Evolutionary conservation across 1,140 invertebrate genomes (phyloP).

Genomic region (Zaprionus davidi): DNA sequence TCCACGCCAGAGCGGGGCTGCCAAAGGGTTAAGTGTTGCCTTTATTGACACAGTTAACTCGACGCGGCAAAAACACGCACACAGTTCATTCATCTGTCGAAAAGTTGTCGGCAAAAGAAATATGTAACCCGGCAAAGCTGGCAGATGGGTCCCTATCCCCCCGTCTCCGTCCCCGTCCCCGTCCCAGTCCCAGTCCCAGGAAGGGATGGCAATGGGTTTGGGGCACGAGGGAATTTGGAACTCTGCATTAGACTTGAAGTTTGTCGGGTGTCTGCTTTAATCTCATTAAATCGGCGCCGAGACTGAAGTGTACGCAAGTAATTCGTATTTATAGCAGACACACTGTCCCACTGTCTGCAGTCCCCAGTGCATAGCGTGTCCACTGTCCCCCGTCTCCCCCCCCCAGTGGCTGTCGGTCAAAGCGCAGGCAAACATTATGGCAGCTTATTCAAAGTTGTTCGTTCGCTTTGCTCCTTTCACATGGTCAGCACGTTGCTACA

Average conservation of each 20-base stretch:
- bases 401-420: not conserved
- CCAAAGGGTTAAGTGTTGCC: slow-evolving; percentile 41
- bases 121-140: not conserved
- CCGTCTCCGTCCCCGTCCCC: not conserved
- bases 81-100: slow-evolving; percentile 54
- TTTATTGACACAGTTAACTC: slow-evolving; percentile 58
- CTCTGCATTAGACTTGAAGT: slow-evolving; percentile 1
- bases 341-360: not conserved
- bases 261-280: slow-evolving; percentile 40
- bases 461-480: not conserved
- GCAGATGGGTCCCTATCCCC: not conserved
- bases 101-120: slow-evolving; percentile 31
- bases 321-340: slow-evolving; percentile 63
- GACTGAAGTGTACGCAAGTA: slow-evolving; percentile 58
- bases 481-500: not conserved
- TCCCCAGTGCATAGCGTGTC: not conserved
- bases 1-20: not conserved
- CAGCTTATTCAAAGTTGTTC: slow-evolving; percentile 13
- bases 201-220: too few species aligned
- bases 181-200: not conserved
- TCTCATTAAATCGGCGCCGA: slow-evolving; percentile 63
- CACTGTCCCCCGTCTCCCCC: not conserved
- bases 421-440: slow-evolving; percentile 45
- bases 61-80: slow-evolving; percentile 13
- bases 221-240: not conserved